Evolutionary conservation across 2,888 invertebrate species (phyloP).

Genomic region (Vandiemenella viatica): DNA sequence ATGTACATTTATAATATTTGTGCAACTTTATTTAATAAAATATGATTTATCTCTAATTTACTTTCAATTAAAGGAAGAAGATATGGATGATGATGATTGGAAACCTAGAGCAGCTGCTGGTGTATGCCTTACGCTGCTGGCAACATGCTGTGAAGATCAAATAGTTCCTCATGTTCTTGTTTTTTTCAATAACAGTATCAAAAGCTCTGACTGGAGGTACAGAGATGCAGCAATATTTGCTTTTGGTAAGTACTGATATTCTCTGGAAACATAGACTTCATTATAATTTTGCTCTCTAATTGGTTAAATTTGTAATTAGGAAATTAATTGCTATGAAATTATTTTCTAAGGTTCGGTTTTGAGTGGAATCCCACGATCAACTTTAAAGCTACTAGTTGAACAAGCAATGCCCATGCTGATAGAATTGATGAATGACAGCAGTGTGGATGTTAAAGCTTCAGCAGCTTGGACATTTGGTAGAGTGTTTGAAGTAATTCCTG

Average conservation of each 20-base stretch:
- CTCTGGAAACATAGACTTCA: not conserved
- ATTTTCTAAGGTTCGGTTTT: conserved; percentile 44
- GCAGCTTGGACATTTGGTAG: conserved; percentile 97
- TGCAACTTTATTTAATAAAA: not conserved
- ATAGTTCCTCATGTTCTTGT: conserved; percentile 92
- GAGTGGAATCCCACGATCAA: conserved; percentile 76
- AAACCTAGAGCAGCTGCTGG: conserved; percentile 98
- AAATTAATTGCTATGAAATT: not conserved
- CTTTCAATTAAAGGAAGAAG: conserved; percentile 47
- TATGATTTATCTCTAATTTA: not conserved
- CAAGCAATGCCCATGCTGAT: conserved; percentile 95
- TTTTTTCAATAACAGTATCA: conserved; percentile 90
- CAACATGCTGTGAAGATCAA: conserved; percentile 93
- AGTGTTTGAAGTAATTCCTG: conserved; percentile 93
- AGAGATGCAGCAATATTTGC: conserved; percentile 98
- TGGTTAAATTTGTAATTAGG: not conserved
- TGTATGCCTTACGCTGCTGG: conserved; percentile 93
- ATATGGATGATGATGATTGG: conserved; percentile 98
- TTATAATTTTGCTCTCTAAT: not conserved
- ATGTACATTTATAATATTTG: not conserved
- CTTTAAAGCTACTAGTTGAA: conserved; percentile 84
- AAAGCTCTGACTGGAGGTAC: conserved; percentile 79
- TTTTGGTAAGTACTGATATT: conserved; percentile 70
- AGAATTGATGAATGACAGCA: conserved; percentile 82
- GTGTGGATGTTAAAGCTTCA: conserved; percentile 90